Base-by-base conservation (phyloP, 2,113 vertebrate species). In the Sisor rabdophorus region DNA sequence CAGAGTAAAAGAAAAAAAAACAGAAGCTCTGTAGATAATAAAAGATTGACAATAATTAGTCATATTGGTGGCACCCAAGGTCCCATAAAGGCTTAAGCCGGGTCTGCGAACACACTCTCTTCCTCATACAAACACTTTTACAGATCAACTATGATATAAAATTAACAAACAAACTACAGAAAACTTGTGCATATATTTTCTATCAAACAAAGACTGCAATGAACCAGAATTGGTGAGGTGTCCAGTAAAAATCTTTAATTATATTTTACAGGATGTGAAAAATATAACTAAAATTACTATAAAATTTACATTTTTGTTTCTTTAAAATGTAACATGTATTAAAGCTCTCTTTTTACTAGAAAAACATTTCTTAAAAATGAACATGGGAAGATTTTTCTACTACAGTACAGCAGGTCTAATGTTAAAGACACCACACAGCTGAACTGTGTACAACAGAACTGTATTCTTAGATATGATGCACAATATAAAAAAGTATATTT, bases 221-320 rank as follows among this genome's bases (percentile, higher is more conserved):
- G 8, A 13, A 17, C 30, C 3, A 19, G 3, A 28, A 52, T 44
- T 44, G 5, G 10, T 9, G 40, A 52, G 28, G 11, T 69, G 17
- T 53, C 17, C 48, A 69, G 47, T 19, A 13, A 16, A 40, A 71
- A 40, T 11, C 70, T 72, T 72, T 72, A 58, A 58, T 71, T 22
- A 68, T 70, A 28, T 71, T 67, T 47, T 54, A 19, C 28, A 71
- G 12, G 11, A 54, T 54, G 48, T 55, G n/a, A 19, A 55, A 71
- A 56, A 36, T 56, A 11, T 24, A 71, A 36, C 4, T 7, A 24
- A 40, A 19, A 24, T 10, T 12, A 58, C 1, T 24, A 16, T 17
- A n/a, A 53, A 55, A 56, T 2, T 19, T 15, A 22, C n/a, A 54
- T 20, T 20, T 19, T 16, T 55, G 69, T 70, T 71, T 30, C 69